Base-by-base conservation (phyloP, 2,797 vertebrate genomes). In the Salmo trutta region DNA sequence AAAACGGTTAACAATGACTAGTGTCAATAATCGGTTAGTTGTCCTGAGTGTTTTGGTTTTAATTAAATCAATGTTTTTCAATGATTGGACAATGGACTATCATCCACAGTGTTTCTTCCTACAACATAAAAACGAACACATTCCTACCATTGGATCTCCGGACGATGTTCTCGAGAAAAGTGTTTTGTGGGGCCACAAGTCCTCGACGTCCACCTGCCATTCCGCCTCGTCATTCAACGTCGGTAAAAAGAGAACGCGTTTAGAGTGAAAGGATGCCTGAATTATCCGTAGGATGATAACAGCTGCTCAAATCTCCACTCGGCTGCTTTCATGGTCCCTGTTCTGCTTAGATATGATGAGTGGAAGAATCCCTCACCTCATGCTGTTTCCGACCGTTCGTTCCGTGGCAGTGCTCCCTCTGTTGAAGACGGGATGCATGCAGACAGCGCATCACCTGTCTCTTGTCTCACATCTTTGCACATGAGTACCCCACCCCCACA, bases 121-220 rank as follows among this genome's bases (percentile, higher is more conserved):
- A 67, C 16, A 36, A 19, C 51, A 71, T 51, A 24, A 21, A 47
- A 47, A 41, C 1, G 12, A n/a, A 65, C 81, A 16, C 53, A 53
- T 75, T 71, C 96, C 94, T 93, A 98, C 97, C 97, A 89, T 96
- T 97, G 81, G 97, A 98, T 78, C 97, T 91, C 66, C 97, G 93
- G 82, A 98, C 97, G 79, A 98, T 96, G 84, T 97, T 98, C 93
- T 98, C 97, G 85, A 98, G 93, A 86, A 98, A 98, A 27, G 97
- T 98, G 91, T 98, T 98, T 86, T 98, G 97, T 3, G 97, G 97
- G 80, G 97, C 97, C 89, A 97, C 97, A 76, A 98, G 95, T 87
- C 97, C 97, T 89, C 96, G 92, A 82, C 96, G 92, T 90, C 97
- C 96, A 90, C 96, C 96, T 72, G 97, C 96, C 97, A 97, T 97